phyloP scores from a whole-genome alignment of 35 echinoderm and acorn worm species.

The Apostichopus californicus region DNA sequence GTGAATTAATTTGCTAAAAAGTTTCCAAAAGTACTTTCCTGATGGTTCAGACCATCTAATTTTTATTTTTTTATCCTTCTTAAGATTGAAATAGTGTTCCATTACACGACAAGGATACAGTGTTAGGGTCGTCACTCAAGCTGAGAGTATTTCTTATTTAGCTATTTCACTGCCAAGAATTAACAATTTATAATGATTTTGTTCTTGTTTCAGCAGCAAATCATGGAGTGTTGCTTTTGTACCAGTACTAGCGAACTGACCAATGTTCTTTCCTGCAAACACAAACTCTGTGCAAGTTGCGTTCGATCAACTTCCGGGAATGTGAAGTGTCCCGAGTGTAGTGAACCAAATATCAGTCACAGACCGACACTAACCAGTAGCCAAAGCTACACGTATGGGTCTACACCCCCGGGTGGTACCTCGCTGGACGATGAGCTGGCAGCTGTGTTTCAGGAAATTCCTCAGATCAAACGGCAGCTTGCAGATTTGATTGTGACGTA shows the following conservation, averaged over 20 bases:
- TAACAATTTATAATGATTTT: neutral
- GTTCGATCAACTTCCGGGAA: neutral
- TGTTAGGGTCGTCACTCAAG: too few species aligned
- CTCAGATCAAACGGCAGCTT: conserved; percentile 1
- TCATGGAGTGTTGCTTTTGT: conserved; percentile 9
- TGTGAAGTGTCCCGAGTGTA: conserved; percentile 2
- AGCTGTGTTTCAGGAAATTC: neutral
- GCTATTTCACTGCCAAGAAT: too few species aligned
- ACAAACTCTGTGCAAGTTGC: conserved; percentile 8
- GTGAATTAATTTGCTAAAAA: too few species aligned
- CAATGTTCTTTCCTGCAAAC: conserved; percentile 1
- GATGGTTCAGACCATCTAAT: too few species aligned
- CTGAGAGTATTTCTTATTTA: too few species aligned
- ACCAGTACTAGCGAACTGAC: neutral
- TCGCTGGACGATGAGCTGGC: conserved; percentile 11
- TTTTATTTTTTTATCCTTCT: too few species aligned
- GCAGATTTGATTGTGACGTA: neutral
- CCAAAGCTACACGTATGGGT: neutral
- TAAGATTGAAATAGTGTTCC: too few species aligned
- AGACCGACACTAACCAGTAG: neutral
- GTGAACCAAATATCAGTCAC: neutral
- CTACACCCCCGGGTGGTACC: neutral
- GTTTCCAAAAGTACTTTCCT: too few species aligned
- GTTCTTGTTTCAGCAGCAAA: neutral
- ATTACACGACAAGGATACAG: too few species aligned